Percentiles rank a stretch among this genome's conserved stretches.
These are phyloP conservation scores for Pagetopsis macropterus DNA, from an alignment of 2,797 vertebrate genomes.

Conservation along the genomic window DNA sequence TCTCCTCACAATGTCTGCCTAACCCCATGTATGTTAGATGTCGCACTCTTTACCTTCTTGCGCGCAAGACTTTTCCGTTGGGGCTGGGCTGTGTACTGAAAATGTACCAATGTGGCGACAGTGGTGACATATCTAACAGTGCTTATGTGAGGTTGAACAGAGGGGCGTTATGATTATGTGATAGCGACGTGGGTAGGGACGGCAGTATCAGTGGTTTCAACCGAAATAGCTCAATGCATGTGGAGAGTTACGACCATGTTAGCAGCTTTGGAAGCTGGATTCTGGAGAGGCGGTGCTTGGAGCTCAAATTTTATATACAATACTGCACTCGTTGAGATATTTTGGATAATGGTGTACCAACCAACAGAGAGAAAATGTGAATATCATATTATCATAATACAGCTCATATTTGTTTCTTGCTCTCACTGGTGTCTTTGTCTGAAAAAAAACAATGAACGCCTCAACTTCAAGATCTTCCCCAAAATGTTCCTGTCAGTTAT, in stretches of 20 bases:
- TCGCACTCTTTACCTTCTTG: conserved; percentile 45
- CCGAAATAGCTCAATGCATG: no score
- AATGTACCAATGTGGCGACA: conserved; percentile 4
- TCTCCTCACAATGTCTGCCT: conserved; percentile 39
- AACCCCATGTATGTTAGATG: conserved; percentile 40
- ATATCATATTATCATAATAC: background rate
- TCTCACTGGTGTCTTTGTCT: background rate
- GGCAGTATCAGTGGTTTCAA: no score
- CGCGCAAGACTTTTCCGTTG: conserved; percentile 13
- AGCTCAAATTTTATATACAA: no score
- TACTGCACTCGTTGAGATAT: no score
- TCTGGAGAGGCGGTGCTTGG: no score
- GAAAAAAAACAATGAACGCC: background rate
- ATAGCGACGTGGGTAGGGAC: no score
- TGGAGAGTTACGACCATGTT: no score
- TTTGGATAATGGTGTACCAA: no score
- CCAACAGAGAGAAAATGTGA: background rate
- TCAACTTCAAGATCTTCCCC: background rate
- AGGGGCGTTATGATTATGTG: no score
- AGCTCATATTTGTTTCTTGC: background rate
- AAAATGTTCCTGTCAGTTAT: conserved; percentile 1
- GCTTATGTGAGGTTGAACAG: no score
- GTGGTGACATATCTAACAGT: no score
- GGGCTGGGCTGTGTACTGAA: background rate
- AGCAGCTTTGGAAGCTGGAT: no score